Base-by-base conservation (phyloP, 2,797 vertebrate genomes). In the Podargus strigoides region DNA sequence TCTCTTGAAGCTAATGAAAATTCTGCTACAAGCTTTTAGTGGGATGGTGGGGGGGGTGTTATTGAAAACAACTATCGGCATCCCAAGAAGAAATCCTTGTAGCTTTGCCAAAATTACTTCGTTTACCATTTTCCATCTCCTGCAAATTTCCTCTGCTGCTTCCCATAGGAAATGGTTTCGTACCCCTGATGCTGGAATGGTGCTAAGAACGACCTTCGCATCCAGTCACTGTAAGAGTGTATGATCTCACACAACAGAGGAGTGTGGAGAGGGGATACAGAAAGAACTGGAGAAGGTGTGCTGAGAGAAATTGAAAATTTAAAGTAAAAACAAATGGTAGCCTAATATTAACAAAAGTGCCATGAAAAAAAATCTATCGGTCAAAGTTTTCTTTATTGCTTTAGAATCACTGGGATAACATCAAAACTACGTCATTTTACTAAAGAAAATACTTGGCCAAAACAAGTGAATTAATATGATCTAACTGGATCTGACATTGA, bases 141-240 rank as follows among this genome's bases (percentile, higher is more conserved):
- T 64, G 24, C 42, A 79, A 42, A 46, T 30, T 90, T 88, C 83
- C 87, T 75, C 53, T 66, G 73, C 39, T 0, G 0, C 32, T 88
- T 85, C 86, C 80, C 52, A 70, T 5, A 60, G 81, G 77, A 94
- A 94, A 89, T 19, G 19, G 53, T 69, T 93, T 74, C 79, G 63
- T 44, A 87, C 0, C 27, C 8, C 49, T 55, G 30, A 50, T 0
- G 4, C 16, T 27, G 47, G 18, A 86, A 69, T 2, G 0, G 24
- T 34, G 44, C 19, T 80, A 66, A 66, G 36, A 93, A 32, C 0
- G 11, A 77, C 21, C 80, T 84, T 19, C 1, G 1, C 67, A 76
- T 39, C 14, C 28, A 36, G 70, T 32, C 81, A 32, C 70, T 67
- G 4, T 21, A 55, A 67, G 9, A 73, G 13, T 0, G 0, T 1